phyloP scores from a whole-genome alignment of 2,797 vertebrate genomes.

The Spheniscus humboldti region DNA sequence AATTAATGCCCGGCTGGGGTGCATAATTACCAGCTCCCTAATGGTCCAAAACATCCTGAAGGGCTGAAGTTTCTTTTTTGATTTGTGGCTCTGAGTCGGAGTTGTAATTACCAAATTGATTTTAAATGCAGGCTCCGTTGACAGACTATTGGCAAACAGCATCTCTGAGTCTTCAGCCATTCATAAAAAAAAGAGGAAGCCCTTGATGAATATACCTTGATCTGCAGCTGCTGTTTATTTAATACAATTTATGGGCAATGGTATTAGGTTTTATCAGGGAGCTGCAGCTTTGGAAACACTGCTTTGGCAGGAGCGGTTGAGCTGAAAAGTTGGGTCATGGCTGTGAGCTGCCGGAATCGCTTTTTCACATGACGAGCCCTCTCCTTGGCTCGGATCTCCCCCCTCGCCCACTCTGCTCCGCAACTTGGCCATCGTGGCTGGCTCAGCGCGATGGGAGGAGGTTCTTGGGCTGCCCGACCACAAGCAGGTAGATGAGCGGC shows the following conservation, averaged over 20 bases:
- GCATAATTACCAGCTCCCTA: conserved; percentile 59
- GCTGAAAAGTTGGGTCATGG: conserved; percentile 24
- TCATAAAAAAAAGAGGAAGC: conserved; percentile 45
- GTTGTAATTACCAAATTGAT: conserved; percentile 65
- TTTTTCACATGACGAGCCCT: neutral
- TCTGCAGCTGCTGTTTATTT: conserved; percentile 68
- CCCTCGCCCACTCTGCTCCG: neutral
- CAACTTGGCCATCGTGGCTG: neutral
- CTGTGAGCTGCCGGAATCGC: neutral
- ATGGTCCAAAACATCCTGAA: conserved; percentile 60
- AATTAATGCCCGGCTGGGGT: conserved; percentile 53
- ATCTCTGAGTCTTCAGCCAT: conserved; percentile 33
- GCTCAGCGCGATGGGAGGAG: neutral
- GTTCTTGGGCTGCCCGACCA: neutral
- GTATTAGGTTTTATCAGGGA: conserved; percentile 66
- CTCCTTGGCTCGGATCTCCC: neutral
- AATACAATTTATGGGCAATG: conserved; percentile 60
- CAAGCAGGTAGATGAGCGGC: neutral
- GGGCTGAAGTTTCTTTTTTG: conserved; percentile 56
- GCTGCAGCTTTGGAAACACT: conserved; percentile 54
- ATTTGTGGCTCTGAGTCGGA: conserved; percentile 53
- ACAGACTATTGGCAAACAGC: conserved; percentile 60
- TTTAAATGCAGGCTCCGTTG: conserved; percentile 57
- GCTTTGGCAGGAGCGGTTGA: conserved; percentile 44
- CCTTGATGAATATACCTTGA: conserved; percentile 66